Evolutionary conservation across 1,140 invertebrate species (phyloP), one percentile per base, ranked within the genome.

Genomic region (Solenopsis fugax): DNA sequence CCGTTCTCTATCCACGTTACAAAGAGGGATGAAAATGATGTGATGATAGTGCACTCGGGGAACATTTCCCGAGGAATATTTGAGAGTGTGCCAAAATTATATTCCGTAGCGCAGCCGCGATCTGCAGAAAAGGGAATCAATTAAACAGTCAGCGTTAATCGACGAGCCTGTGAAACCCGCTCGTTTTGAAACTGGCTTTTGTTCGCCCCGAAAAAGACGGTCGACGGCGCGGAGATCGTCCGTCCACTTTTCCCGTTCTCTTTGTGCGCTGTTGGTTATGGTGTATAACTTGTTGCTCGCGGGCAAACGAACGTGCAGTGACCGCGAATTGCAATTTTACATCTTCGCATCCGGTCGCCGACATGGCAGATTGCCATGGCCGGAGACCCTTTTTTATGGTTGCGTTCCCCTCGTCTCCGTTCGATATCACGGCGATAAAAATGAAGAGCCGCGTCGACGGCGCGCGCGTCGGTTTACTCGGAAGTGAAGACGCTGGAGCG

Each of bases 221-320:
- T 60, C 73, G 37, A 77, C 73, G 24, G 21, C 56, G 12, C 29
- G 37, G 12, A 58, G 16, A 41, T 76, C 58, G 21, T 29, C 37
- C 60, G 54, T 58, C 13, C 34, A 52, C 29, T 54, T 84, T 84
- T 75, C 24, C 24, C 13, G 73, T 69, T 82, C 71, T 29, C 69
- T 85, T 84, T 87, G 37, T 88, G 45, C 86, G 52, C 64, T 5
- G 88, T 64, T 71, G 64, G 81, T 88, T 88, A 88, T 90, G 87
- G 89, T 88, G 89, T 86, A 81, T 91, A 91, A 91, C 90, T 91
- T 91, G 90, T 91, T 91, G 90, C 90, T 85, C 41, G 24, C 90
- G 67, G 67, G 29, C 65, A 84, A 84, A 84, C 80, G 56, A 84
- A 77, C 65, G 86, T 52, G 71, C 62, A 65, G 72, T 73, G 67